These are phyloP conservation scores for Pipistrellus nathusii DNA, from an alignment of 2,797 vertebrate species.

Conservation along the genomic window DNA sequence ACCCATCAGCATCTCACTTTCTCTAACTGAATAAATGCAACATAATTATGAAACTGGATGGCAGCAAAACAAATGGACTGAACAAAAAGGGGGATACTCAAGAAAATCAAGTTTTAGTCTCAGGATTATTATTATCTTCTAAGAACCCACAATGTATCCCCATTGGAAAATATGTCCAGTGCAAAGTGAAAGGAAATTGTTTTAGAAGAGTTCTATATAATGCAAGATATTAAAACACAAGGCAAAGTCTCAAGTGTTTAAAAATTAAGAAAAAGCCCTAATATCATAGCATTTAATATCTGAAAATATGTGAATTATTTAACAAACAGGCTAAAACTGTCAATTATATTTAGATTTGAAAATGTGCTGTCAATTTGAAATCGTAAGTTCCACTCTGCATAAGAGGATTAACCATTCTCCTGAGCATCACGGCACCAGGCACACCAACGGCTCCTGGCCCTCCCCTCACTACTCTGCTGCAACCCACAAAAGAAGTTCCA, in stretches of 20 bases:
- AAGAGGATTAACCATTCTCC: background rate
- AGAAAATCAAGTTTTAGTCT: constrained; percentile 41
- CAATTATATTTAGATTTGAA: background rate
- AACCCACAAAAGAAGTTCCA: background rate
- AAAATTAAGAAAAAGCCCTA: constrained; percentile 24
- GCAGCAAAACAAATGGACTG: constrained; percentile 9
- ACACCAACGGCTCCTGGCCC: background rate
- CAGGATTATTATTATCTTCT: background rate
- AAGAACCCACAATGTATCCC: constrained; percentile 18
- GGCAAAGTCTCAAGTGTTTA: background rate
- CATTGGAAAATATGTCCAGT: background rate
- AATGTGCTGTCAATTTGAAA: background rate
- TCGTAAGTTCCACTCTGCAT: background rate
- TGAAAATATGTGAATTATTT: constrained; percentile 22
- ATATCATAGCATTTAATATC: constrained; percentile 23
- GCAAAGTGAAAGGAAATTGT: background rate
- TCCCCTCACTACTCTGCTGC: background rate
- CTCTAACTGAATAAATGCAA: constrained; percentile 26
- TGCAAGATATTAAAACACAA: constrained; percentile 35
- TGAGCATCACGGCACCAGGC: background rate
- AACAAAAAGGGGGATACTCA: constrained; percentile 1
- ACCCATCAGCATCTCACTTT: background rate
- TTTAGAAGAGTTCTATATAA: background rate
- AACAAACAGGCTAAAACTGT: constrained; percentile 1
- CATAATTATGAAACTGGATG: constrained; percentile 10